Evolutionary conservation across 2,888 invertebrate species (phyloP).

Genomic region (Cephonodes hylas): DNA sequence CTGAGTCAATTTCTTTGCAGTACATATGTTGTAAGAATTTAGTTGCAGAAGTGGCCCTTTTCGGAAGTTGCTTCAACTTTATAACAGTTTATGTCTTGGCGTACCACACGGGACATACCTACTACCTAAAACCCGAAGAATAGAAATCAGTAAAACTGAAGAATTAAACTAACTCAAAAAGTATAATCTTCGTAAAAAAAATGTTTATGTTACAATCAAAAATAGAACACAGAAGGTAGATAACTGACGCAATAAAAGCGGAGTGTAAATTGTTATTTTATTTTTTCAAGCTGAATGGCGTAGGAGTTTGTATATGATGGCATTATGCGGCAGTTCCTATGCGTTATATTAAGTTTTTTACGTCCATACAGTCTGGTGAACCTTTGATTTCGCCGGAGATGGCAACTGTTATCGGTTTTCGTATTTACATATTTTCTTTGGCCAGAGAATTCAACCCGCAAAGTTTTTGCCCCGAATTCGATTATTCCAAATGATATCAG

Average conservation of each 20-base stretch:
- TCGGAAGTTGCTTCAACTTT: background rate
- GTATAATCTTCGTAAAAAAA: background rate
- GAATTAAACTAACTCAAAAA: too few species aligned
- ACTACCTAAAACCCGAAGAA: too few species aligned
- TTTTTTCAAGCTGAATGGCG: background rate
- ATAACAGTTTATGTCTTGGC: too few species aligned
- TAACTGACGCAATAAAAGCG: background rate
- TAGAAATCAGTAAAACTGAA: too few species aligned
- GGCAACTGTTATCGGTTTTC: conserved; percentile 42
- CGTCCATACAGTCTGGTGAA: conserved; percentile 8
- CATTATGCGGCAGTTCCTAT: conserved; percentile 6
- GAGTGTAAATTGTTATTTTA: conserved; percentile 3
- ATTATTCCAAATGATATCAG: conserved; percentile 55
- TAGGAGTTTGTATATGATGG: background rate
- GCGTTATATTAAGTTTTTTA: conserved; percentile 28
- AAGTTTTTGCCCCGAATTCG: conserved; percentile 51
- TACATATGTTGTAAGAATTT: too few species aligned
- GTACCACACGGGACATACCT: too few species aligned
- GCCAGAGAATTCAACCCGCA: conserved; percentile 23
- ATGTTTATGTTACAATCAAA: background rate
- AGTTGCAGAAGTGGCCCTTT: too few species aligned
- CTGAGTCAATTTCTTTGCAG: too few species aligned
- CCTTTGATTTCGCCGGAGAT: conserved; percentile 10
- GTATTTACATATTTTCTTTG: conserved; percentile 54
- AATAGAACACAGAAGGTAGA: background rate